Conservation (phyloP, 2,888 invertebrate genomes). For the Blastobasis adustella region DNA sequence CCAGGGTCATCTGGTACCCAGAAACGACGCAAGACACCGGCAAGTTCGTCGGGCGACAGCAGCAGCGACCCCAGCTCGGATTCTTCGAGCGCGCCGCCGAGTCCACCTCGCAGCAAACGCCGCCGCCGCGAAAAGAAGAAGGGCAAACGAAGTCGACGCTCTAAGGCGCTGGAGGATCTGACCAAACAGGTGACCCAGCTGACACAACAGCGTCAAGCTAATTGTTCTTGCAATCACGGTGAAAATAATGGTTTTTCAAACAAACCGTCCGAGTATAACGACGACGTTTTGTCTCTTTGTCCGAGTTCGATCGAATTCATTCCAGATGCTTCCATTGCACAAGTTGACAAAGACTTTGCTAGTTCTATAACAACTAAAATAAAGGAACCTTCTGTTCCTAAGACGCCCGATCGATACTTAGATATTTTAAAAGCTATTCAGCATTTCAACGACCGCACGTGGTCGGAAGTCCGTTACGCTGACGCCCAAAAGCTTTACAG, state of each 20-base stretch:
- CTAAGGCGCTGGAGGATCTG: neutral
- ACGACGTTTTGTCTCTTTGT: neutral
- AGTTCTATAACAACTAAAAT: no score
- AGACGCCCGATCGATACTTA: neutral
- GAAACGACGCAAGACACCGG: no score
- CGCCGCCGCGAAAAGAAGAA: neutral
- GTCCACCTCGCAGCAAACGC: neutral
- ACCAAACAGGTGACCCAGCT: neutral
- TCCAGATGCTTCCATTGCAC: no score
- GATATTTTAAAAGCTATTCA: neutral
- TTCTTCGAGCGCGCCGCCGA: neutral
- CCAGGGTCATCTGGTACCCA: no score
- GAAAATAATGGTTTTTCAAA: neutral
- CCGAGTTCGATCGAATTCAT: neutral
- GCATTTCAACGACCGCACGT: neutral
- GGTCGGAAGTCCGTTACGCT: neutral
- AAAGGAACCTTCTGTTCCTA: no score
- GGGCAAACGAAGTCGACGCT: neutral
- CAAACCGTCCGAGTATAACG: neutral
- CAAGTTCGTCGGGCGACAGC: neutral
- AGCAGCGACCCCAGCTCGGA: neutral
- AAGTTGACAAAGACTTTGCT: no score
- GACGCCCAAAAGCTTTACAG: slow-evolving; percentile 1
- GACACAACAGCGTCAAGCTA: neutral
- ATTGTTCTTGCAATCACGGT: neutral